These are phyloP conservation scores for Cosmia trapezina DNA, from an alignment of 2,888 invertebrate species.

Conservation along the genomic window DNA sequence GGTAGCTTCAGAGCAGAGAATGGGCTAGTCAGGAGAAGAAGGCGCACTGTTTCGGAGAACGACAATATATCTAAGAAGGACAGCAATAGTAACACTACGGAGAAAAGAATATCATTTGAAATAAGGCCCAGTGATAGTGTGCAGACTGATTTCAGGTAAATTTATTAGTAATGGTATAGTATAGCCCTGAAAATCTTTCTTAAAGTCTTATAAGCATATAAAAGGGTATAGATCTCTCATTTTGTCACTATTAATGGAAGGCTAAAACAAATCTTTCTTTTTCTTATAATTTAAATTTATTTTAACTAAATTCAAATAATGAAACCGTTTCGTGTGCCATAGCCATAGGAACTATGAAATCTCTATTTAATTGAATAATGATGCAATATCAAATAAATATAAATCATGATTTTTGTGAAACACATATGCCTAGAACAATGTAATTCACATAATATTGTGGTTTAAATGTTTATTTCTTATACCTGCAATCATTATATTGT, in stretches of 20 bases:
- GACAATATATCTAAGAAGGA: constrained; percentile 87
- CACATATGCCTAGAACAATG: neutral
- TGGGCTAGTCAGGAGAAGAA: constrained; percentile 83
- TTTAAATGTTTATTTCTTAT: neutral
- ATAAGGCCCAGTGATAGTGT: constrained; percentile 95
- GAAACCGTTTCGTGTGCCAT: neutral
- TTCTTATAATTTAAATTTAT: neutral
- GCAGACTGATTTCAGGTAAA: constrained; percentile 95
- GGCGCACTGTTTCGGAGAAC: constrained; percentile 90
- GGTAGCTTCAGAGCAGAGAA: constrained; percentile 89
- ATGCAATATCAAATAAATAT: constrained; percentile 7
- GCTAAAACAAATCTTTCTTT: neutral
- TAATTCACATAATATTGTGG: neutral
- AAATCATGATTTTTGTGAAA: neutral
- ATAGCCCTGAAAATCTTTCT: neutral
- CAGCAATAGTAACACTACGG: constrained; percentile 83
- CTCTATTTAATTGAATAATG: neutral
- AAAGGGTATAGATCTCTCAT: neutral
- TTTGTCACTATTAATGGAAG: neutral
- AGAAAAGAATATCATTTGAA: constrained; percentile 93
- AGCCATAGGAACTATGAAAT: neutral
- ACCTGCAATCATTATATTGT: neutral
- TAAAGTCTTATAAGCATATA: neutral
- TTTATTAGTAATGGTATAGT: neutral
- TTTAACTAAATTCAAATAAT: neutral